Base-by-base conservation (phyloP, 2,888 invertebrate species). In the Amorpha juglandis region DNA sequence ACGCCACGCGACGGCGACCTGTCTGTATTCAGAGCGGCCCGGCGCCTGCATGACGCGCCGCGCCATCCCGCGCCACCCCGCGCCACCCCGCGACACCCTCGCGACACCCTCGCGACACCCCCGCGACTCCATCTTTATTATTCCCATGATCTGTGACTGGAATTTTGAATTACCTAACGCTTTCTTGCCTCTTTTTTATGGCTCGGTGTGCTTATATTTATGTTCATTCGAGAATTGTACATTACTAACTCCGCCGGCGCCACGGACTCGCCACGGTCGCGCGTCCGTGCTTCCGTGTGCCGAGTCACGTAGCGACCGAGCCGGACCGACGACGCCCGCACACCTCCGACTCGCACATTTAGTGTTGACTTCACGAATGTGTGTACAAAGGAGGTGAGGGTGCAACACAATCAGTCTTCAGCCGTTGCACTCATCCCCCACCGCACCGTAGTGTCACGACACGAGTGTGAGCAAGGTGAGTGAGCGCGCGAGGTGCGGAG, bases 151-250 rank as follows among this genome's bases (percentile, higher is more conserved):
- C 90, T 92, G 92, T 91, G 91, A 92, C 91, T 92, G 90, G 87
- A 85, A 86, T 89, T 91, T 91, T 87, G 84, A 88, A 83, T 83
- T 85, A 90, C 89, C 89, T 90, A 86, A 82, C 83, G 91, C 90
- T 91, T 90, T 87, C 82, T 85, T 84, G 88, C 90, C 88, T 89
- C 79, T 86, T 87, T 84, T 88, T 84, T 86, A 90, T 90, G 91
- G 89, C 90, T 93, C 89, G 87, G 90, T 94, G 93, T 92, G 92
- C 91, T 91, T 90, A 74, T 80, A 83, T 88, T 83, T 81, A 83
- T 88, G 86, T 88, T 84, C 74, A 80, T 74, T 76, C 74, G 77
- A 73, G 72, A 74, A 67, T 71, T 69, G 71, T 68, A 69, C 67
- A 67, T 66, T 67, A 71, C 64, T 52, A 27, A 35, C 45, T 35